phyloP scores from a whole-genome alignment of 2,797 vertebrate genomes.

The Hemibagrus guttatus region DNA sequence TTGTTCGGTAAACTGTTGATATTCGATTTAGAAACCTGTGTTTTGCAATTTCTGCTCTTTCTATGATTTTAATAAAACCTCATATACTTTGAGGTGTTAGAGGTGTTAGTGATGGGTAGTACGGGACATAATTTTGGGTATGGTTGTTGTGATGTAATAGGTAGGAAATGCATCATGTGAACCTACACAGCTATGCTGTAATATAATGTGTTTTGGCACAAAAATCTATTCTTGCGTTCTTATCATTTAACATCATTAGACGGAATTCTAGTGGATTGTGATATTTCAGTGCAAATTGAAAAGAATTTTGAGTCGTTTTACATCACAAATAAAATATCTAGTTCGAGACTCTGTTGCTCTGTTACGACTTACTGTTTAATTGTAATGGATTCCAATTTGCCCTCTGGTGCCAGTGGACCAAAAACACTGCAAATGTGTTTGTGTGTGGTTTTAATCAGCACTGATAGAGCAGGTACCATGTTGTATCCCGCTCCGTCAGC shows the following conservation, averaged over 20 bases:
- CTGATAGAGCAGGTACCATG: conserved; percentile 22
- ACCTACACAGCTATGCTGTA: neutral
- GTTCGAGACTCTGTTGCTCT: neutral
- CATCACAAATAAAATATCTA: neutral
- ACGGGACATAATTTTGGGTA: no score
- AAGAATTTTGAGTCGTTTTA: neutral
- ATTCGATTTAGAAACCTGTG: neutral
- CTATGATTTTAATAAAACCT: neutral
- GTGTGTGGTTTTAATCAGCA: conserved; percentile 44
- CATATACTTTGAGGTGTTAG: neutral
- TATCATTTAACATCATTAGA: neutral
- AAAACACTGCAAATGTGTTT: conserved; percentile 4
- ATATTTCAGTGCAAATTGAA: neutral
- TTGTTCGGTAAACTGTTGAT: neutral
- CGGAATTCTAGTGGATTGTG: neutral
- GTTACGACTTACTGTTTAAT: neutral
- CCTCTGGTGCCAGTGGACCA: conserved; percentile 10
- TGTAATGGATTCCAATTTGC: conserved; percentile 18
- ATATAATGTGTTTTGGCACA: neutral
- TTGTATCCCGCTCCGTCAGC: conserved; percentile 38
- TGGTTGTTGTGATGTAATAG: neutral
- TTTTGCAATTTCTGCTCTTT: neutral
- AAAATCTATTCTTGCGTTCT: neutral
- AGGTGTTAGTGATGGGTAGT: neutral
- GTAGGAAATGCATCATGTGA: conserved; percentile 2